Conservation (phyloP, 2,888 invertebrate species). For the Sesia bembeciformis region DNA sequence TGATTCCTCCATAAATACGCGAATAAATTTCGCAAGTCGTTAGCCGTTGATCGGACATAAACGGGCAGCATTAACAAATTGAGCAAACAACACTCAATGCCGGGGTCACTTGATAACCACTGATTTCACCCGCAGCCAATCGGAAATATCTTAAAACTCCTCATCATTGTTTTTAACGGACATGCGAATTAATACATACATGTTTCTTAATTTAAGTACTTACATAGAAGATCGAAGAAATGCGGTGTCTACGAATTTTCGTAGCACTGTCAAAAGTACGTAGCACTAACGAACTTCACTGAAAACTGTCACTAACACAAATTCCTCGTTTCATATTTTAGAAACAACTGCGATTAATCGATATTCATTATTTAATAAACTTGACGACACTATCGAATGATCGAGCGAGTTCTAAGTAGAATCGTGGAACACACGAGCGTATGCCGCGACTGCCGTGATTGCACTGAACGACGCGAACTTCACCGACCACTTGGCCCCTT, state of each 20-base stretch:
- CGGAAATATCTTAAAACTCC: not conserved
- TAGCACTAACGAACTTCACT: not conserved
- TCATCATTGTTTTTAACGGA: not conserved
- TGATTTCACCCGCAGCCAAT: not conserved
- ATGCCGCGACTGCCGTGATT: not conserved
- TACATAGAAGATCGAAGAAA: not conserved
- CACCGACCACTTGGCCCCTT: not conserved
- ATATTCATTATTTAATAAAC: too few relatives aligned
- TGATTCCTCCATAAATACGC: not conserved
- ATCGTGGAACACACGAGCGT: not conserved
- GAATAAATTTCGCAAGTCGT: not conserved
- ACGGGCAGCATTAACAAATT: constrained; percentile 36
- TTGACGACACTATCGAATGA: not conserved
- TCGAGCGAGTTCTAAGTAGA: not conserved
- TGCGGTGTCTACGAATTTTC: not conserved
- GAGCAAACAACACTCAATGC: constrained; percentile 39
- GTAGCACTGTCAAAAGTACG: not conserved
- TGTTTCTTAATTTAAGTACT: not conserved
- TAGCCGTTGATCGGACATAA: constrained; percentile 17
- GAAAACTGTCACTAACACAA: not conserved
- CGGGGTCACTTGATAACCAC: constrained; percentile 44
- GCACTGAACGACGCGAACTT: not conserved
- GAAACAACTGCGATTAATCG: too few relatives aligned
- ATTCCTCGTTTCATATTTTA: not conserved
- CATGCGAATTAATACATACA: not conserved